Percentiles rank a stretch among this genome's conserved stretches.
phyloP scores from a whole-genome alignment of 2,113 vertebrate genomes.

The Perccottus glenii region DNA sequence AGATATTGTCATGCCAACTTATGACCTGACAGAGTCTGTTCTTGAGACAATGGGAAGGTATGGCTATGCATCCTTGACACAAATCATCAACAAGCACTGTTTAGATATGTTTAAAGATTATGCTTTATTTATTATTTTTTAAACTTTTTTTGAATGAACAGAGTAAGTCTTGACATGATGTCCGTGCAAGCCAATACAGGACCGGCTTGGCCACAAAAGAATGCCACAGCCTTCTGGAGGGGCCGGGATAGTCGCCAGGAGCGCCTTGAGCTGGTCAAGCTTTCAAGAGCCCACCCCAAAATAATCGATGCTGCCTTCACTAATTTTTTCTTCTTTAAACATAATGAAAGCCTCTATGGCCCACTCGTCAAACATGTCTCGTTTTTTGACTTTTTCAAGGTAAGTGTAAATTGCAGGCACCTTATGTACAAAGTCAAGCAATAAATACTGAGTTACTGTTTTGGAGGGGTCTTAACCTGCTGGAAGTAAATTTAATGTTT shows the following conservation, averaged over 20 bases:
- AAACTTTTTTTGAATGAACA: constrained; percentile 50
- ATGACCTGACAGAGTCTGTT: constrained; percentile 95
- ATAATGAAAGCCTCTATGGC: constrained; percentile 92
- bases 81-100: neutral
- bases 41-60: constrained; percentile 98
- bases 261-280: constrained; percentile 93
- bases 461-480: too few species aligned
- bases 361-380: constrained; percentile 97
- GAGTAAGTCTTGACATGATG: constrained; percentile 98
- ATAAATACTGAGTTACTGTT: too few species aligned
- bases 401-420: constrained; percentile 57
- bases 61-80: constrained; percentile 23
- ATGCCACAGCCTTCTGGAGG: constrained; percentile 91
- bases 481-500: too few species aligned
- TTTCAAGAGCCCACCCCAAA: constrained; percentile 86
- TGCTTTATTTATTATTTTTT: neutral
- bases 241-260: constrained; percentile 95
- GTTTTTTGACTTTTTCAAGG: constrained; percentile 99
- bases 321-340: constrained; percentile 98
- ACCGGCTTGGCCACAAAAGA: constrained; percentile 89
- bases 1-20: constrained; percentile 98
- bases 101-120: too few species aligned
- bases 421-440: too few species aligned
- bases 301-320: constrained; percentile 95
- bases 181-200: constrained; percentile 96